Evolutionary conservation across 2,797 vertebrate species (phyloP).

Genomic region (Sebastes steindachneri): DNA sequence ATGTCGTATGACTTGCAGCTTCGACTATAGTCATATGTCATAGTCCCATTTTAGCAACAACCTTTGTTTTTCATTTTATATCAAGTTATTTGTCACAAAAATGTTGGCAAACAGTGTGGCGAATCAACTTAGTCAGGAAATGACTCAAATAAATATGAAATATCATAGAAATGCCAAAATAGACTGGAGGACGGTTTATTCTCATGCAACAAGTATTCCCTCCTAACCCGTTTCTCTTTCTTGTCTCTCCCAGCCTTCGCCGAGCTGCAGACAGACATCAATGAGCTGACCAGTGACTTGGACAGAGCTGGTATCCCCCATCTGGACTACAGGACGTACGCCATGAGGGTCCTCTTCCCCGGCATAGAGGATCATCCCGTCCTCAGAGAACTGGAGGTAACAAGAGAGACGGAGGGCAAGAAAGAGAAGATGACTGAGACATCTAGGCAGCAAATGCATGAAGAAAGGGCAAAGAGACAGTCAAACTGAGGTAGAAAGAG

Average conservation of each 20-base stretch:
- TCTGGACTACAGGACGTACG: slow-evolving; percentile 94
- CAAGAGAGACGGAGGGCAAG: slow-evolving; percentile 87
- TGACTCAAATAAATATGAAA: no score
- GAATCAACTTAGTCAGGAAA: no score
- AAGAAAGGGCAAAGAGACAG: slow-evolving; percentile 27
- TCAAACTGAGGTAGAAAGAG: slow-evolving; percentile 27
- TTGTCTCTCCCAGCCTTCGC: slow-evolving; percentile 87
- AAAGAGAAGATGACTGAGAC: slow-evolving; percentile 71
- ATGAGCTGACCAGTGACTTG: slow-evolving; percentile 95
- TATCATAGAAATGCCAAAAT: no score
- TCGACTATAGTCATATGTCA: no score
- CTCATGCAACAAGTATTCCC: slow-evolving; percentile 15
- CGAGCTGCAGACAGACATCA: slow-evolving; percentile 97
- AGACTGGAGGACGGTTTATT: slow-evolving; percentile 21
- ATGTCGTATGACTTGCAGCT: no score
- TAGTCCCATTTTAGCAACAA: no score
- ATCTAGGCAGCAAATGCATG: slow-evolving; percentile 1
- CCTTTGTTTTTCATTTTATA: no score
- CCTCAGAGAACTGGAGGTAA: slow-evolving; percentile 94
- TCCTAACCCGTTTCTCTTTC: slow-evolving; percentile 14
- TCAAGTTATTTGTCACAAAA: no score
- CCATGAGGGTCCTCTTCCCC: slow-evolving; percentile 95
- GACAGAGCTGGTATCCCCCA: slow-evolving; percentile 95
- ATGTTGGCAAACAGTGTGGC: no score
- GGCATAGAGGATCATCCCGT: slow-evolving; percentile 98